Evolutionary conservation across 2,113 vertebrate genomes (phyloP).

Genomic region (Cebus imitator): DNA sequence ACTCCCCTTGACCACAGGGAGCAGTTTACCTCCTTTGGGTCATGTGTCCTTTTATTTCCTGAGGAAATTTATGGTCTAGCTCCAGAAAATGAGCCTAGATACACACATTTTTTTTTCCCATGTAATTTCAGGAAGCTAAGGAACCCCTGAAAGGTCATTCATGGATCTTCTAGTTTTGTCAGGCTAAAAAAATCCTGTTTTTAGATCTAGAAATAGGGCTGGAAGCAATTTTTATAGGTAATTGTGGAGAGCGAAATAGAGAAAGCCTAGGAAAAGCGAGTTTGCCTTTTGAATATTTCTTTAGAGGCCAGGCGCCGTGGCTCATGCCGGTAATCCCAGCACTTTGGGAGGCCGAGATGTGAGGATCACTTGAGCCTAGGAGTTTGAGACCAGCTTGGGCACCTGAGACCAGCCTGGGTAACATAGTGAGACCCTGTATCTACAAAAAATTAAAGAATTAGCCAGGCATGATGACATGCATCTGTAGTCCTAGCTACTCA

Average conservation of each 20-base stretch:
- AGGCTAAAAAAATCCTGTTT: neutral
- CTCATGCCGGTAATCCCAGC: too few relatives aligned
- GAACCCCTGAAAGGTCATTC: neutral
- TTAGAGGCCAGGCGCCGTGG: too few relatives aligned
- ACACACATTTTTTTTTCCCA: rapidly evolving
- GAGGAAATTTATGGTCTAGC: neutral
- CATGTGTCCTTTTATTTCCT: neutral
- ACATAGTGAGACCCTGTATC: too few relatives aligned
- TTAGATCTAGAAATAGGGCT: neutral
- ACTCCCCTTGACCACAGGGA: neutral
- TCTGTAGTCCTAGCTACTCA: too few relatives aligned
- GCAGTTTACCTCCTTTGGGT: neutral
- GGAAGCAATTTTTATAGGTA: neutral
- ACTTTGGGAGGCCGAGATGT: too few relatives aligned
- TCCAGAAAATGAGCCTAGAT: neutral
- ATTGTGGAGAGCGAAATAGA: neutral
- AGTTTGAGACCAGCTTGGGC: too few relatives aligned
- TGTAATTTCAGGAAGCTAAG: neutral
- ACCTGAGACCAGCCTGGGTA: too few relatives aligned
- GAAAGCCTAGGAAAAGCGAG: neutral
- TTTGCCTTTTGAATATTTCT: neutral
- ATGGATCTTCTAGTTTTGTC: neutral
- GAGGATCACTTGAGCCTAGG: too few relatives aligned
- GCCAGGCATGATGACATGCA: too few relatives aligned
- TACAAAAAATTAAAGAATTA: too few relatives aligned